phyloP scores from a whole-genome alignment of 1,140 invertebrate species.

The Aradophagus sp. region DNA sequence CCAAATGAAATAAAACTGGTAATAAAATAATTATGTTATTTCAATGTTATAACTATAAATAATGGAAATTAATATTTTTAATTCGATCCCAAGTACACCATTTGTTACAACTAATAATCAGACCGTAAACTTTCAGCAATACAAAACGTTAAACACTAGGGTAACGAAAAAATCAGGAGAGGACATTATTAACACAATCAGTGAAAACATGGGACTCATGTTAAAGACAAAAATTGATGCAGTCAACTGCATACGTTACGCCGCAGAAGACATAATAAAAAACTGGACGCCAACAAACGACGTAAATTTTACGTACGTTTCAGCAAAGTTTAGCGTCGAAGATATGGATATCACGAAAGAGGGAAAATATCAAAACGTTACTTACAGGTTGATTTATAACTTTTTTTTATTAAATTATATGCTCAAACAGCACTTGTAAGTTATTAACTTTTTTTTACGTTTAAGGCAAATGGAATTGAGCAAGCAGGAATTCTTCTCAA shows the following conservation, averaged over 20 bases:
- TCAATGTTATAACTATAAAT: background rate
- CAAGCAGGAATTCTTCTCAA: slow-evolving; percentile 87
- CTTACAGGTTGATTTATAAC: slow-evolving; percentile 64
- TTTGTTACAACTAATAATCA: background rate
- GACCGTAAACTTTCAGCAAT: slow-evolving; percentile 77
- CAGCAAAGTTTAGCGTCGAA: slow-evolving; percentile 80
- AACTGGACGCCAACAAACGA: slow-evolving; percentile 72
- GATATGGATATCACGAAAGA: slow-evolving; percentile 23
- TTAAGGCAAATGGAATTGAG: slow-evolving; percentile 77
- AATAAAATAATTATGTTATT: slow-evolving; percentile 16
- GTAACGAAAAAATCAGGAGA: slow-evolving; percentile 85
- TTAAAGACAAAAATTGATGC: slow-evolving; percentile 88
- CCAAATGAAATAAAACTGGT: slow-evolving; percentile 69
- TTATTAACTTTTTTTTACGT: too few species aligned
- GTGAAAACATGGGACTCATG: slow-evolving; percentile 84
- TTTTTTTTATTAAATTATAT: too few species aligned
- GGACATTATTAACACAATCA: slow-evolving; percentile 82
- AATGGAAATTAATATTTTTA: too few species aligned
- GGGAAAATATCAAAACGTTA: slow-evolving; percentile 15
- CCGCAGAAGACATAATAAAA: slow-evolving; percentile 80
- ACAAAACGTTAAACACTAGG: slow-evolving; percentile 82
- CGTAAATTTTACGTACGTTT: slow-evolving; percentile 78
- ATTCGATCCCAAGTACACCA: background rate
- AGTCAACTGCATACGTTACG: slow-evolving; percentile 83
- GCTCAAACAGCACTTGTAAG: too few species aligned